Evolutionary conservation across 2,797 vertebrate species (phyloP), one percentile per base, ranked within the genome.

Genomic region (Glossophaga mutica): DNA sequence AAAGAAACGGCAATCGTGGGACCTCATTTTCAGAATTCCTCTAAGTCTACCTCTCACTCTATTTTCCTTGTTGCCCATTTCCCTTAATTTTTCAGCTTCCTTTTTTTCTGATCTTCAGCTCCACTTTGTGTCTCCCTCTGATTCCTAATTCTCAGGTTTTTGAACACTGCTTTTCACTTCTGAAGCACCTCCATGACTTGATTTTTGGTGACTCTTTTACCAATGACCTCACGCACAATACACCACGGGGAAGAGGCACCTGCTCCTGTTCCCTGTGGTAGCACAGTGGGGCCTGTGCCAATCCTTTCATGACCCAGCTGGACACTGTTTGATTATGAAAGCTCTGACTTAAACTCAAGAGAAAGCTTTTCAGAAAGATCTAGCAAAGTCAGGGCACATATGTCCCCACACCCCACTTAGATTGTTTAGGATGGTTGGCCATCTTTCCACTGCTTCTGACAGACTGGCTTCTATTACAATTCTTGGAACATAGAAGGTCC

Each of bases 311-410:
- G 11, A 29, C 29, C 55, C 29, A 22, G 29, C 26, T 19, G 78
- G 52, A 62, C 2, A 34, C 14, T 55, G 10, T 65, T 52, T 86
- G 32, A 62, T 90, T 50, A 65, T 52, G 21, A 48, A 94, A 92
- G 48, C 57, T 44, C 8, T 50, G 37, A 83, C 11, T 95, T 76
- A 90, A 82, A 91, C 50, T 87, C 15, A 82, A 55, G n/a, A 37
- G 15, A 70, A 71, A 46, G 7, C 39, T 39, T 83, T 74, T 85
- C 19, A 96, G 46, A 34, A 52, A 86, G n/a, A 42, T 4, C 22
- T 26, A 59, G 65, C 16, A 81, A 88, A 87, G 76, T 84, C 39
- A 26, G 57, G 44, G 6, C 26, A n/a, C 4, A 0, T 39, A 26
- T 34, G 22, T 94, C 44, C 50, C 24, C 62, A 55, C 15, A 44